phyloP scores from a whole-genome alignment of 2,888 invertebrate species.

The Lasioglossum oenotherae region DNA sequence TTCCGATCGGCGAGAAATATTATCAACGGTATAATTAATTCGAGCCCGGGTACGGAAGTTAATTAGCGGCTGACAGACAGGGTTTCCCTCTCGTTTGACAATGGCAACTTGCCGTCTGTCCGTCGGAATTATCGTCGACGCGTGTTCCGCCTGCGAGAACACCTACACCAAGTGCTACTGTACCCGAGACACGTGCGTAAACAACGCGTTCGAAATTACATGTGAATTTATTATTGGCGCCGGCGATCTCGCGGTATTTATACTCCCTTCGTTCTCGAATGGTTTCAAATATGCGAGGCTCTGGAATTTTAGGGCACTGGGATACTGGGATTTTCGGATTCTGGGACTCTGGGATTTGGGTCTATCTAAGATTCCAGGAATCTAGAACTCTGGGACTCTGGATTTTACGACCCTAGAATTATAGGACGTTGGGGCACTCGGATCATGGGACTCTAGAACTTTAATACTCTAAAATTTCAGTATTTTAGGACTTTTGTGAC shows the following conservation, averaged over 20 bases:
- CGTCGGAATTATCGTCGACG: background rate
- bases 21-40: constrained; percentile 12
- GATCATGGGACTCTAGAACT: background rate
- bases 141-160: background rate
- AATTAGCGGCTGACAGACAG: background rate
- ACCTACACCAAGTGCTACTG: background rate
- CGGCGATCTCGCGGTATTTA: background rate
- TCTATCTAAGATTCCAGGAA: background rate
- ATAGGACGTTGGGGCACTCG: too few species aligned
- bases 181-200: background rate
- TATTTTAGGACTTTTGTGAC: background rate
- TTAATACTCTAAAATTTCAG: background rate
- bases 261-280: background rate
- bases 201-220: background rate
- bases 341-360: background rate
- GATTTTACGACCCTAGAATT: background rate
- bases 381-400: background rate
- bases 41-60: background rate
- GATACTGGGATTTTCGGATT: background rate
- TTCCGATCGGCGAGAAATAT: constrained; percentile 9
- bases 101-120: background rate
- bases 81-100: constrained; percentile 2
- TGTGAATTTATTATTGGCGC: background rate
- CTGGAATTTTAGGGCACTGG: background rate
- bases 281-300: background rate